phyloP scores from a whole-genome alignment of 2,888 invertebrate genomes.

The Sepiola atlantica region DNA sequence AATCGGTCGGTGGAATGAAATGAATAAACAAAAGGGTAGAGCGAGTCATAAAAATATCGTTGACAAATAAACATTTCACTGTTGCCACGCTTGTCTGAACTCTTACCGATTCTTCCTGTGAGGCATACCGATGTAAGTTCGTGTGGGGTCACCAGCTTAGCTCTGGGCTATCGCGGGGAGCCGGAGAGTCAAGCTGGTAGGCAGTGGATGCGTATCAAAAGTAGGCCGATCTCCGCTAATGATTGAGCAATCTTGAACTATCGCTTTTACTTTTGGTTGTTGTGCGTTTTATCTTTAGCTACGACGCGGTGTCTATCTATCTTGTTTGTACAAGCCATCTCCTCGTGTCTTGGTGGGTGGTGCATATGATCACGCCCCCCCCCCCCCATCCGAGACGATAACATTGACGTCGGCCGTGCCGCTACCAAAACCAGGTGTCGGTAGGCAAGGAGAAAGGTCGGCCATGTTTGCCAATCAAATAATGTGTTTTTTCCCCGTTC shows the following conservation, averaged over 20 bases:
- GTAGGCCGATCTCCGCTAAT: background rate
- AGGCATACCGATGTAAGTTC: background rate
- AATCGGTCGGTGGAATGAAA: too few species aligned
- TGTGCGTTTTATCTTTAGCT: background rate
- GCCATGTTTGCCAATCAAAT: conserved; percentile 32
- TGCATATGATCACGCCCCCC: background rate
- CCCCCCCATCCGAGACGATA: background rate
- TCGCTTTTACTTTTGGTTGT: background rate
- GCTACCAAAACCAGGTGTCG: background rate
- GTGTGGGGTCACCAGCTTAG: background rate
- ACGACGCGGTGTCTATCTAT: background rate
- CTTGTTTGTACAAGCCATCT: background rate
- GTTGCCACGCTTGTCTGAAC: background rate
- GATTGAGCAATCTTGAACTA: background rate
- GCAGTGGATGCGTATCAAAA: background rate
- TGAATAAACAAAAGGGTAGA: too few species aligned
- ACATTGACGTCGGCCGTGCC: background rate
- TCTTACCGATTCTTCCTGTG: background rate
- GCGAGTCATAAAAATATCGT: too few species aligned
- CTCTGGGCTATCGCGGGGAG: background rate
- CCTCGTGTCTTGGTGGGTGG: background rate
- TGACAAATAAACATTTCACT: background rate
- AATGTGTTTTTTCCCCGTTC: background rate
- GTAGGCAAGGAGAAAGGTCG: background rate
- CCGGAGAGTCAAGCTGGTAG: background rate